Percentiles rank a stretch among this genome's conserved stretches.
phyloP scores from a whole-genome alignment of 2,888 invertebrate genomes.

The Crematogaster levior region DNA sequence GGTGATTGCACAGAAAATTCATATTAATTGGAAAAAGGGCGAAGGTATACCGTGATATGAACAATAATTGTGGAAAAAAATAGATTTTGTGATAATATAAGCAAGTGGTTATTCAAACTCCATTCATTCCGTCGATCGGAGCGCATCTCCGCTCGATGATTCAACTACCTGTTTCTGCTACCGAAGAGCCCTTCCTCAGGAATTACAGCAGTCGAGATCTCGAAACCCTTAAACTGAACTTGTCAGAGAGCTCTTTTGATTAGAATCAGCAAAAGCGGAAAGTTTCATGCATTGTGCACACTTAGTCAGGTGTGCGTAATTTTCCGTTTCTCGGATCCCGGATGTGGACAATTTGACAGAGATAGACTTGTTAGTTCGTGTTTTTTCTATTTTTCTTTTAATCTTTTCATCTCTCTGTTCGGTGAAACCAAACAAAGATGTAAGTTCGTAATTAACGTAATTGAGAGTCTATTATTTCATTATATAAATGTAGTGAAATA shows the following conservation, averaged over 20 bases:
- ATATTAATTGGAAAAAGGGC: neutral
- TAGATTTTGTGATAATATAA: neutral
- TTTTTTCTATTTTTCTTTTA: neutral
- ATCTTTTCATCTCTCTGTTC: neutral
- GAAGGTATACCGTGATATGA: neutral
- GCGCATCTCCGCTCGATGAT: slow-evolving; percentile 60
- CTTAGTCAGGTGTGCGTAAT: slow-evolving; percentile 74
- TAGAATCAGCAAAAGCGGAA: slow-evolving; percentile 63
- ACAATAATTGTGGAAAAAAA: neutral
- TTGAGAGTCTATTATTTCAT: neutral
- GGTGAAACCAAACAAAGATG: neutral
- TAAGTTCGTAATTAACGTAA: neutral
- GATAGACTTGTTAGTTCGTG: slow-evolving; percentile 52
- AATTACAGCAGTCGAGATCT: slow-evolving; percentile 43
- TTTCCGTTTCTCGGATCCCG: slow-evolving; percentile 66
- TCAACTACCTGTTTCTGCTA: slow-evolving; percentile 71
- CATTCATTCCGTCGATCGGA: slow-evolving; percentile 46
- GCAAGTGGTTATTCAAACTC: slow-evolving; percentile 18
- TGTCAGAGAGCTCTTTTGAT: slow-evolving; percentile 64
- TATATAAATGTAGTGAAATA: neutral
- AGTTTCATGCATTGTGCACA: slow-evolving; percentile 72
- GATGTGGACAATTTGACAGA: slow-evolving; percentile 57
- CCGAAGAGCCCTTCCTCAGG: slow-evolving; percentile 42
- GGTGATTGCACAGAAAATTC: neutral
- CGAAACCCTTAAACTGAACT: slow-evolving; percentile 48